These are phyloP conservation scores for Augochlora pura DNA, from an alignment of 1,140 invertebrate species.

Conservation along the genomic window DNA sequence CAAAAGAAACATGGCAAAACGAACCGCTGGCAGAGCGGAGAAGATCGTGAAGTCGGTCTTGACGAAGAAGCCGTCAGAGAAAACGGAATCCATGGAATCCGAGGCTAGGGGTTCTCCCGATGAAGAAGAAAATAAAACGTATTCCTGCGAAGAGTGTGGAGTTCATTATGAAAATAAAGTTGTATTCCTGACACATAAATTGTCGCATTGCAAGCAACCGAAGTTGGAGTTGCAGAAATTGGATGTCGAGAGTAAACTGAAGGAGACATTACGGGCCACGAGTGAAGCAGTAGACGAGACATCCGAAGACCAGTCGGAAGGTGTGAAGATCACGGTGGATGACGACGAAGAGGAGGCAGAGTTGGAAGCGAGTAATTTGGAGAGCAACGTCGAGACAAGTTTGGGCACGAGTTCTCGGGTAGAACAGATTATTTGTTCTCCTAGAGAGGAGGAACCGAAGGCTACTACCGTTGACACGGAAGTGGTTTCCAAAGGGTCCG, in stretches of 20 bases:
- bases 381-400: background rate
- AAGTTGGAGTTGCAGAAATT: constrained; percentile 66
- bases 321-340: constrained; percentile 15
- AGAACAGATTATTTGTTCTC: too few relatives aligned
- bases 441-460: constrained; percentile 13
- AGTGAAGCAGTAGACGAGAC: background rate
- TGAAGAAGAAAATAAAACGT: constrained; percentile 23
- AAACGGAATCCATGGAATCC: background rate
- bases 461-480: constrained; percentile 11
- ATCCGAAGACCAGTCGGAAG: constrained; percentile 18
- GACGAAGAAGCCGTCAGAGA: constrained; percentile 1
- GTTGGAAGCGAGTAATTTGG: background rate
- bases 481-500: background rate
- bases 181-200: constrained; percentile 63
- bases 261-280: background rate
- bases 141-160: constrained; percentile 67
- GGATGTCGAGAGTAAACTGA: background rate
- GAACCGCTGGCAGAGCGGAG: background rate
- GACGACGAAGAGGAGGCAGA: constrained; percentile 38
- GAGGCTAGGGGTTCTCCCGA: background rate
- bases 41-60: background rate
- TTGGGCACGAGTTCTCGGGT: background rate
- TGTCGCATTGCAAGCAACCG: constrained; percentile 71
- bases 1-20: constrained; percentile 15
- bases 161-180: constrained; percentile 68